Evolutionary conservation across 2,888 invertebrate genomes (phyloP).

Genomic region (Chymomyza caudatula): DNA sequence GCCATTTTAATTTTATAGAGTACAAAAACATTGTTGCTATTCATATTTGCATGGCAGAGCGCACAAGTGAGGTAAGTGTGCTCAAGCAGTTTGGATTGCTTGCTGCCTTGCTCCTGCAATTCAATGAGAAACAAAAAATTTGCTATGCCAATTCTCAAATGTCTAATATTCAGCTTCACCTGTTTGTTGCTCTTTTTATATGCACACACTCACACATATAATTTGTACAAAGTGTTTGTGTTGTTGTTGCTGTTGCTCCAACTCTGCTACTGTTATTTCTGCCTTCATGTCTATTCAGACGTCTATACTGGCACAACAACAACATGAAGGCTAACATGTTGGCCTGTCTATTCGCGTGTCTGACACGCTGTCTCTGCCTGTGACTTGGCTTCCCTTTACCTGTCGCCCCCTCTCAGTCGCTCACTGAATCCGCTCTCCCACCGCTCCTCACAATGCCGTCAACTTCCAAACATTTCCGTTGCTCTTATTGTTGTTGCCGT

Average conservation of each 20-base stretch:
- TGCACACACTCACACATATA: neutral
- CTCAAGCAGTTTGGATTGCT: constrained; percentile 10
- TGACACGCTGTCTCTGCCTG: constrained; percentile 31
- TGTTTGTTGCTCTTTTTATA: neutral
- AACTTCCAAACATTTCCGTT: neutral
- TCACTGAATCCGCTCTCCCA: neutral
- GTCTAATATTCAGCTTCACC: constrained; percentile 58
- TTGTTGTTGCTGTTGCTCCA: constrained; percentile 15
- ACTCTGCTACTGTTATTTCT: constrained; percentile 35
- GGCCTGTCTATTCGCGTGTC: constrained; percentile 54
- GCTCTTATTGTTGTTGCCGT: neutral
- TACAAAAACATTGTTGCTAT: neutral
- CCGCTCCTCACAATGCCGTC: constrained; percentile 26
- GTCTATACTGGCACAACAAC: neutral
- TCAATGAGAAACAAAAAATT: constrained; percentile 57
- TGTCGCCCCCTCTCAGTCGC: neutral
- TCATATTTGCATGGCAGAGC: constrained; percentile 54
- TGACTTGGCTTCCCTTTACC: constrained; percentile 8
- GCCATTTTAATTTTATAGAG: constrained; percentile 20
- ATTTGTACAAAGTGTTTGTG: constrained; percentile 12
- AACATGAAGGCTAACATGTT: constrained; percentile 3
- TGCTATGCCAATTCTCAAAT: constrained; percentile 69
- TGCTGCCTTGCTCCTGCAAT: constrained; percentile 27
- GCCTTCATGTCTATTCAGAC: constrained; percentile 18
- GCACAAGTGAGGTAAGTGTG: neutral